Percentiles rank a stretch among this genome's conserved stretches.
Conservation (phyloP, 2,797 vertebrate species). For the Catostomus latipinnis region DNA sequence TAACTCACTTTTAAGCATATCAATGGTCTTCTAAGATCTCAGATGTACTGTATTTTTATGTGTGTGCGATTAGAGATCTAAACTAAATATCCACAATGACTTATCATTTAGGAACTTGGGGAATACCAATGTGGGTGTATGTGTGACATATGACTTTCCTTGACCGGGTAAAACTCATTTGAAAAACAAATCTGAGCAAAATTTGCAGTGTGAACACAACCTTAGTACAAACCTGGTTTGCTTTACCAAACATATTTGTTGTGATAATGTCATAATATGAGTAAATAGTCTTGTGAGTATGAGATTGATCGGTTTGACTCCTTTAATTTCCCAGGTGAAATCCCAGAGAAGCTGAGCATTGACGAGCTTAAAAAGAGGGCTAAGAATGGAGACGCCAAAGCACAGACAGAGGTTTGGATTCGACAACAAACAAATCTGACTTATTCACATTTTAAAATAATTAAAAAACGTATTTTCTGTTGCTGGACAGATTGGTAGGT, state of each 20-base stretch:
- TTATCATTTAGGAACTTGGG: background rate
- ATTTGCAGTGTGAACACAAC: background rate
- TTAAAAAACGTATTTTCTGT: slow-evolving; percentile 16
- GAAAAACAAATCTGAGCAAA: slow-evolving; percentile 3
- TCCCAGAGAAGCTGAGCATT: slow-evolving; percentile 75
- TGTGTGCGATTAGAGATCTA: background rate
- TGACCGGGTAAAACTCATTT: background rate
- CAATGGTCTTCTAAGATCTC: background rate
- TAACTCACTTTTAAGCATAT: background rate
- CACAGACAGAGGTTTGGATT: slow-evolving; percentile 88
- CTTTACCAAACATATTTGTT: background rate
- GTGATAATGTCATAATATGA: slow-evolving; percentile 1
- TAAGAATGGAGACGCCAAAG: slow-evolving; percentile 89
- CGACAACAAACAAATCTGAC: background rate
- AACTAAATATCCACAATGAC: background rate
- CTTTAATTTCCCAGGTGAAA: background rate
- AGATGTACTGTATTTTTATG: background rate
- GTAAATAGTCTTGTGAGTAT: background rate
- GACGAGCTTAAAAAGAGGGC: slow-evolving; percentile 87
- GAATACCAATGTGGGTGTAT: slow-evolving; percentile 6
- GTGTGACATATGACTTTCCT: background rate
- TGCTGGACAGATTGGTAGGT: slow-evolving; percentile 85
- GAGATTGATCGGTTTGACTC: background rate
- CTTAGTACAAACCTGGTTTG: background rate
- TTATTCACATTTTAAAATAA: background rate